phyloP scores from a whole-genome alignment of 2,113 vertebrate species.

The Guaruba guarouba region DNA sequence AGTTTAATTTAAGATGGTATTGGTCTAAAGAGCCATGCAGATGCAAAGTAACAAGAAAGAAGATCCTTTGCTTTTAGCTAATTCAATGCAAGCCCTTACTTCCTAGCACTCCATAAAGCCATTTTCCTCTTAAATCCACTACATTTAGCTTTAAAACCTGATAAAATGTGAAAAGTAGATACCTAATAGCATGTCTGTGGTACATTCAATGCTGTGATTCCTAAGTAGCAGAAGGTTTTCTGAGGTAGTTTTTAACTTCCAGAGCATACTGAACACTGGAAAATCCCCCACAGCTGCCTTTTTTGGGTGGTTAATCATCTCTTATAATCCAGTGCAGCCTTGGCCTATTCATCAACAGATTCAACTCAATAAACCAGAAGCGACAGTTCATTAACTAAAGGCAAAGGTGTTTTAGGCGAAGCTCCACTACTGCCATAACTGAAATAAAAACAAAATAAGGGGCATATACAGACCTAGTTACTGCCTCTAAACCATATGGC shows the following conservation, averaged over 20 bases:
- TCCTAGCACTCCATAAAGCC: background rate
- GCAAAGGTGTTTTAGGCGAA: background rate
- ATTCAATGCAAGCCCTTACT: background rate
- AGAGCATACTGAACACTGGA: background rate
- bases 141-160: background rate
- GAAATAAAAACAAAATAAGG: rapidly evolving
- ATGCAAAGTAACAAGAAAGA: background rate
- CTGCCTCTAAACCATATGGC: rapidly evolving
- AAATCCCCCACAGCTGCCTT: background rate
- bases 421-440: no score
- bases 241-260: background rate
- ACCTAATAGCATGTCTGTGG: background rate
- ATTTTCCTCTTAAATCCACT: background rate
- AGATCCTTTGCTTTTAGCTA: background rate
- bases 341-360: background rate
- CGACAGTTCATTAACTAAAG: background rate
- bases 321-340: background rate
- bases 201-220: background rate
- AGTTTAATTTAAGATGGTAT: background rate
- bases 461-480: rapidly evolving
- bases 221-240: background rate
- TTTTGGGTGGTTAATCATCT: background rate
- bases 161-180: background rate
- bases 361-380: background rate
- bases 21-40: background rate